Percentiles rank a stretch among this genome's conserved stretches.
These are phyloP conservation scores for Petrocephalus zakoni DNA, from an alignment of 2,113 vertebrate species.

Conservation along the genomic window DNA sequence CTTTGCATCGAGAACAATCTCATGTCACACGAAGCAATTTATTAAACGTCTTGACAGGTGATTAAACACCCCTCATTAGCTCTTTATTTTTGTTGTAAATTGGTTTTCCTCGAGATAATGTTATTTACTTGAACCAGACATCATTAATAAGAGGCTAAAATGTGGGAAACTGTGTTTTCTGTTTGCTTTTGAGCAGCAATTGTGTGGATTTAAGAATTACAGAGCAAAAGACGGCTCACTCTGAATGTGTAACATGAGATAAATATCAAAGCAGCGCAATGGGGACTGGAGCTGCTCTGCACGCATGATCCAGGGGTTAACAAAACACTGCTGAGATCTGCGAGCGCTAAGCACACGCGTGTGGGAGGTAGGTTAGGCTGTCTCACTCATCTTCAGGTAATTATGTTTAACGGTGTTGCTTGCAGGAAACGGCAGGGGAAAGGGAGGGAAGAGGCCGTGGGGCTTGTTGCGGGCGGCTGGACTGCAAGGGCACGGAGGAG, in stretches of 20 bases:
- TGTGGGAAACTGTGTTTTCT: neutral
- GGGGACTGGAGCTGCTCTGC: neutral
- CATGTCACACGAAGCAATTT: neutral
- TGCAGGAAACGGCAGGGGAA: neutral
- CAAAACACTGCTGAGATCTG: too few relatives aligned
- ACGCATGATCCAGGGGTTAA: neutral
- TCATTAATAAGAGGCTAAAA: neutral
- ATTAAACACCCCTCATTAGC: neutral
- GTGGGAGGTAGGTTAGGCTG: neutral
- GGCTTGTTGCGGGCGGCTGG: neutral
- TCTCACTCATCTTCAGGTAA: neutral
- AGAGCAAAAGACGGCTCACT: neutral
- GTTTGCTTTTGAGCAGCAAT: neutral
- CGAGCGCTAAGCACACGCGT: neutral
- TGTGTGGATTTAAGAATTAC: neutral
- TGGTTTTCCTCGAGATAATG: neutral
- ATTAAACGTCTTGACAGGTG: neutral
- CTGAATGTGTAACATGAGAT: neutral
- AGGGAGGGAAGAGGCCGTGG: neutral
- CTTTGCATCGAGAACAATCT: neutral
- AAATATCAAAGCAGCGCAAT: neutral
- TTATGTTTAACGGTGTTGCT: neutral
- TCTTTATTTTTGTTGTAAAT: neutral
- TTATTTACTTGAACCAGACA: neutral
- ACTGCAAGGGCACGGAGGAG: neutral